Conservation (phyloP, 1,140 invertebrate species). For the Chelonus insularis region DNA sequence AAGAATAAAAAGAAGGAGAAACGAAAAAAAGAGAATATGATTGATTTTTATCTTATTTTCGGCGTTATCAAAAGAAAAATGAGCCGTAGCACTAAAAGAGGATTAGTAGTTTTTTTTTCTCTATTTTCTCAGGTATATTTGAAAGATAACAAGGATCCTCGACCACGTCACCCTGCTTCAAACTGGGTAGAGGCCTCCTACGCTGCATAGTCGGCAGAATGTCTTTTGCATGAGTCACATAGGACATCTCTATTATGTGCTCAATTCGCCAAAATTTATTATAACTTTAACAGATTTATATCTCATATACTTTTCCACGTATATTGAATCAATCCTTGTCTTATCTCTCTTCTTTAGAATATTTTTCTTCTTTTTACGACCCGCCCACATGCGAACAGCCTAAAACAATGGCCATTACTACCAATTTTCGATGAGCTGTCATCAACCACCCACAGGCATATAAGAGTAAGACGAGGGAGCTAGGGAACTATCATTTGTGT, state of each 20-base stretch:
- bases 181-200: slow-evolving; percentile 5
- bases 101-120: background rate
- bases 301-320: no score
- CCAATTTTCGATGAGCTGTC: slow-evolving; percentile 35
- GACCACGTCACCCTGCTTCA: slow-evolving; percentile 1
- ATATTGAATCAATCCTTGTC: no score
- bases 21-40: background rate
- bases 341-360: background rate
- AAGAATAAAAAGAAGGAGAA: background rate
- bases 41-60: slow-evolving; percentile 15
- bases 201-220: slow-evolving; percentile 9
- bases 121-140: slow-evolving; percentile 5
- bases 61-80: slow-evolving; percentile 6
- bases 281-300: no score
- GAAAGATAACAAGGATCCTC: slow-evolving; percentile 3
- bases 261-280: no score
- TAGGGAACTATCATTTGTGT: slow-evolving; percentile 34
- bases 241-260: slow-evolving; percentile 4
- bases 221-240: slow-evolving; percentile 1
- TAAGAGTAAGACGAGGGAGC: slow-evolving; percentile 5
- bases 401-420: slow-evolving; percentile 36
- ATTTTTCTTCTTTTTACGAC: slow-evolving; percentile 10
- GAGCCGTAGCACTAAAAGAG: slow-evolving; percentile 3
- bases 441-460: slow-evolving; percentile 34
- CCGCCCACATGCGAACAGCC: slow-evolving; percentile 26